phyloP scores from a whole-genome alignment of 2,113 vertebrate species.

The Colossoma macropomum region DNA sequence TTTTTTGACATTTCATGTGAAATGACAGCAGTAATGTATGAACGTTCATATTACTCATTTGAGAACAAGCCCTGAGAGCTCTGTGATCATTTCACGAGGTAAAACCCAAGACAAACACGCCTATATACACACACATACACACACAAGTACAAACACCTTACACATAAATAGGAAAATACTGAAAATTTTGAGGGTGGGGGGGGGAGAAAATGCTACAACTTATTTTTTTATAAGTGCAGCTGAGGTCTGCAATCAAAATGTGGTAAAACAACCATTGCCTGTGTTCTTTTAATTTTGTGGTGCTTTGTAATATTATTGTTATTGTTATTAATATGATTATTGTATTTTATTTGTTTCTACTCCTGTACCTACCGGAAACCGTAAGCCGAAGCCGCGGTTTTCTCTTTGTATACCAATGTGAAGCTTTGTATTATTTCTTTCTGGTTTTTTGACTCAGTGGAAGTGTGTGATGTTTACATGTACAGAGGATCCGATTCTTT shows the following conservation, averaged over 20 bases:
- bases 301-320: constrained; percentile 88
- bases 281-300: constrained; percentile 93
- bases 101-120: constrained; percentile 13
- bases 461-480: constrained; percentile 99
- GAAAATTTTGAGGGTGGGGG: constrained; percentile 9
- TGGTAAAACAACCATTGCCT: constrained; percentile 80
- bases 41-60: constrained; percentile 22
- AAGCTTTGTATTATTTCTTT: constrained; percentile 95
- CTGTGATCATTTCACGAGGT: constrained; percentile 37
- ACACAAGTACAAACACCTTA: neutral
- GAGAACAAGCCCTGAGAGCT: constrained; percentile 26
- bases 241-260: constrained; percentile 87
- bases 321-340: constrained; percentile 69
- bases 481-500: constrained; percentile 90
- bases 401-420: constrained; percentile 97
- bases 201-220: constrained; percentile 68
- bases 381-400: constrained; percentile 81
- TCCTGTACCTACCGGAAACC: constrained; percentile 83
- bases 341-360: constrained; percentile 76
- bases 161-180: constrained; percentile 22
- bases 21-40: constrained; percentile 34
- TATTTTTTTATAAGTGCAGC: constrained; percentile 84
- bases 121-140: constrained; percentile 18
- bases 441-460: constrained; percentile 98
- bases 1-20: constrained; percentile 18